Percentiles rank a stretch among this genome's conserved stretches.
These are phyloP conservation scores for Tylochromis polylepis DNA, from an alignment of 2,113 vertebrate genomes.

Conservation along the genomic window DNA sequence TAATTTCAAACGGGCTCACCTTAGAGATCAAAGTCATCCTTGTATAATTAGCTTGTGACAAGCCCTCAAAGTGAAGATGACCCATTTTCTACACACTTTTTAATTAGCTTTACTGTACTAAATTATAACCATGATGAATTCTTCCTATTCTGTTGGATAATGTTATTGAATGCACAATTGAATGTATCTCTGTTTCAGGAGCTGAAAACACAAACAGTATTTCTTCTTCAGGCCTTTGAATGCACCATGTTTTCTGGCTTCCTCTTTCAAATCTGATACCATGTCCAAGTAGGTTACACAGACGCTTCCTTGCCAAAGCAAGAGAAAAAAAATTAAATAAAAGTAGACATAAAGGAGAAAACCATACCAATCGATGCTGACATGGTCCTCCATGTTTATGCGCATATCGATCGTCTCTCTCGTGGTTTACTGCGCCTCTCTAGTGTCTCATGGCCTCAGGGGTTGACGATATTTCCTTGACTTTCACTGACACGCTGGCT, in stretches of 20 bases:
- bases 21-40: conserved; percentile 47
- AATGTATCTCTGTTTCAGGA: background rate
- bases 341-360: conserved; percentile 3
- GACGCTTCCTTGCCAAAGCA: background rate
- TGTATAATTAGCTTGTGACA: conserved; percentile 52
- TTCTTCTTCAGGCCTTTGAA: conserved; percentile 11
- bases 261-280: background rate
- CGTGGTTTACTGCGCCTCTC: conserved; percentile 13
- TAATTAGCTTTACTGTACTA: conserved; percentile 60
- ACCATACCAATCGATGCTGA: conserved; percentile 4
- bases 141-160: conserved; percentile 10
- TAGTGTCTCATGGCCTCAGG: conserved; percentile 14
- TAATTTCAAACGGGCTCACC: conserved; percentile 45
- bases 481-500: conserved; percentile 4
- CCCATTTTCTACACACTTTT: conserved; percentile 54
- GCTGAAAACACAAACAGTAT: background rate
- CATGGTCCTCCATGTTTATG: background rate
- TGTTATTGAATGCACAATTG: conserved; percentile 6
- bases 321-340: background rate
- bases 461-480: conserved; percentile 18
- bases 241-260: background rate
- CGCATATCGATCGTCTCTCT: conserved; percentile 39
- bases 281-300: conserved; percentile 1
- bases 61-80: conserved; percentile 43
- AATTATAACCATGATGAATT: conserved; percentile 33